Evolutionary conservation across 2,113 vertebrate genomes (phyloP).

Genomic region (Lutjanus erythropterus): DNA sequence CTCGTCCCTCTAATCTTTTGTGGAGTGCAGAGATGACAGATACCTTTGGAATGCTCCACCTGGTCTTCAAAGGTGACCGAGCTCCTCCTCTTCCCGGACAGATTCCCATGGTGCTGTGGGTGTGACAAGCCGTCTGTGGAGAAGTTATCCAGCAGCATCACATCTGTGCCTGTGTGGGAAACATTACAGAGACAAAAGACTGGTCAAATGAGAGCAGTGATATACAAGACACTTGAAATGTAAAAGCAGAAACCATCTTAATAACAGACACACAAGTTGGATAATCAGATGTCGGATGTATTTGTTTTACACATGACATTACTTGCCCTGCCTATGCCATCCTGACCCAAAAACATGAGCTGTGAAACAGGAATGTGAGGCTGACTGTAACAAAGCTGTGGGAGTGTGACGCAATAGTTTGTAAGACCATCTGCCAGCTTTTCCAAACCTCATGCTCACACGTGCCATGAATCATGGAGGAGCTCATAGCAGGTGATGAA

Average conservation of each 20-base stretch:
- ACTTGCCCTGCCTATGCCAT: slow-evolving; percentile 30
- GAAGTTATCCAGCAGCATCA: slow-evolving; percentile 94
- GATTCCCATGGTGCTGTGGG: slow-evolving; percentile 75
- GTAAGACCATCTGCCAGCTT: not conserved
- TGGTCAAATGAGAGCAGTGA: not conserved
- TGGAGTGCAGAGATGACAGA: slow-evolving; percentile 3
- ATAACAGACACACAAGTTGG: not conserved
- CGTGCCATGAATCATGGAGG: not conserved
- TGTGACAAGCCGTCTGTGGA: slow-evolving; percentile 85
- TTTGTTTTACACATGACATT: slow-evolving; percentile 34
- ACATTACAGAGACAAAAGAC: not conserved
- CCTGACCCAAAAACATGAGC: slow-evolving; percentile 38
- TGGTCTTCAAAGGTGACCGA: slow-evolving; percentile 98
- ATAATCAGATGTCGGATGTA: too few relatives aligned
- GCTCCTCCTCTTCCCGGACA: slow-evolving; percentile 90
- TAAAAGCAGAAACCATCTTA: not conserved
- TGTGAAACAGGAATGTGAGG: slow-evolving; percentile 58
- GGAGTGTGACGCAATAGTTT: slow-evolving; percentile 30
- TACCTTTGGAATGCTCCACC: slow-evolving; percentile 92
- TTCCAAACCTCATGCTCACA: not conserved
- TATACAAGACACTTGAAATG: not conserved
- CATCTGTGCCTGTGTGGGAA: slow-evolving; percentile 90
- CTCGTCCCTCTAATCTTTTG: slow-evolving; percentile 15
- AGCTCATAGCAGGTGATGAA: too few relatives aligned
- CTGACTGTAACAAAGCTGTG: slow-evolving; percentile 8